A percentile compares a stretch with the other conserved stretches of the same genome.
phyloP scores from a whole-genome alignment of 2,113 vertebrate species.

The Murina feae region DNA sequence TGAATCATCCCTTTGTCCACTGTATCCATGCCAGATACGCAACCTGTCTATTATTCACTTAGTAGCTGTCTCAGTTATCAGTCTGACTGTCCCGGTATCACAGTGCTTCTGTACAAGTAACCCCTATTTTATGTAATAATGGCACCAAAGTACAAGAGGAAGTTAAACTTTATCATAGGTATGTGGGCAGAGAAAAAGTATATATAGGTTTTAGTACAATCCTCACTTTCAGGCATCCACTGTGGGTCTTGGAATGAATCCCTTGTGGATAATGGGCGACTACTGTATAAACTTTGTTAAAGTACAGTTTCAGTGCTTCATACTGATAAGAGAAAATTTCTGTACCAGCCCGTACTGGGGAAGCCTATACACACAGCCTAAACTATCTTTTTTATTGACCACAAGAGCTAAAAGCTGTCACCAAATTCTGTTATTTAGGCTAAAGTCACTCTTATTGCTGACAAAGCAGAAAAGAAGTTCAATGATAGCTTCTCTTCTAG shows the following conservation, averaged over 20 bases:
- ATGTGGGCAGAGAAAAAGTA: background rate
- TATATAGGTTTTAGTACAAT: background rate
- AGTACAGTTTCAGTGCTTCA: background rate
- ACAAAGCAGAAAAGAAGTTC: background rate
- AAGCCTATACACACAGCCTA: background rate
- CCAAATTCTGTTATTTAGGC: background rate
- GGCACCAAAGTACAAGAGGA: background rate
- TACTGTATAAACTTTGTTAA: background rate
- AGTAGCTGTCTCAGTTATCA: background rate
- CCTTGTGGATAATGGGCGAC: background rate
- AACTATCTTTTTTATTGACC: background rate
- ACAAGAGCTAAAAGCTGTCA: slow-evolving; percentile 18
- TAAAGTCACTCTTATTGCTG: slow-evolving; percentile 6
- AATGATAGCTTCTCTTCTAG: background rate
- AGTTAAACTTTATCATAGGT: background rate
- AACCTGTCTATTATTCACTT: background rate
- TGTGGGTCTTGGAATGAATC: background rate
- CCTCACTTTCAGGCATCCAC: background rate
- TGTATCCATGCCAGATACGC: background rate
- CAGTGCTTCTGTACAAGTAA: background rate
- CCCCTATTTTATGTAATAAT: background rate
- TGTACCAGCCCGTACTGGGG: background rate
- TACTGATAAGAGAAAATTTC: slow-evolving; percentile 2
- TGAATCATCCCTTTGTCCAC: background rate
- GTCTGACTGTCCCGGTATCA: background rate